Evolutionary conservation across 2,888 invertebrate genomes (phyloP).

Genomic region (Drosophila nr. perissopoda): DNA sequence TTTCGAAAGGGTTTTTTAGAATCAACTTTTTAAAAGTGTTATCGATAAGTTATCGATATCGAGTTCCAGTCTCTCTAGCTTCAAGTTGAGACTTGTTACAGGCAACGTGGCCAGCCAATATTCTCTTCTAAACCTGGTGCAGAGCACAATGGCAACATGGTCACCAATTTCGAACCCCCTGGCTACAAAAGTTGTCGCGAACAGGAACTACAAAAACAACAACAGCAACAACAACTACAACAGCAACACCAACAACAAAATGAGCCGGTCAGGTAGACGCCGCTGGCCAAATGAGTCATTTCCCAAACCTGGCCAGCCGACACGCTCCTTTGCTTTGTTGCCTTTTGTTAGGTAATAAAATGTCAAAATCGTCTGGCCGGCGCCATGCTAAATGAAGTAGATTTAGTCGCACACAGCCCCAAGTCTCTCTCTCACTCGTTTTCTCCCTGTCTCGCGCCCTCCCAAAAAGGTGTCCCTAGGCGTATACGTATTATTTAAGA

Average conservation of each 20-base stretch:
- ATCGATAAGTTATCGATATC: not conserved
- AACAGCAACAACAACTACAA: conserved; percentile 32
- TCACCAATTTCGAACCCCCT: conserved; percentile 26
- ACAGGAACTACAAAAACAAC: conserved; percentile 27
- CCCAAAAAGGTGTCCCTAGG: conserved; percentile 8
- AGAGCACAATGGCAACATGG: conserved; percentile 24
- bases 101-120: not conserved
- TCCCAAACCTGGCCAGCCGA: conserved; percentile 5
- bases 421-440: not conserved
- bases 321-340: conserved; percentile 29
- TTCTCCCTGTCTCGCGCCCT: not conserved
- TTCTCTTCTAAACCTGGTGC: not conserved
- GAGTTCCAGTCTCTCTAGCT: not conserved
- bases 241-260: conserved; percentile 25
- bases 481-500: conserved; percentile 47
- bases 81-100: not conserved
- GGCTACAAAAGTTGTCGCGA: conserved; percentile 27
- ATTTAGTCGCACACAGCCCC: conserved; percentile 31
- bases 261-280: conserved; percentile 61
- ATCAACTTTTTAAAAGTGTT: not conserved
- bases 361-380: conserved; percentile 78
- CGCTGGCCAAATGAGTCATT: conserved; percentile 61
- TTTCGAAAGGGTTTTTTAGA: not conserved
- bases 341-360: conserved; percentile 75
- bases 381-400: conserved; percentile 75